Evolutionary conservation across 2,888 invertebrate species (phyloP).

Genomic region (Nasonia oneida): DNA sequence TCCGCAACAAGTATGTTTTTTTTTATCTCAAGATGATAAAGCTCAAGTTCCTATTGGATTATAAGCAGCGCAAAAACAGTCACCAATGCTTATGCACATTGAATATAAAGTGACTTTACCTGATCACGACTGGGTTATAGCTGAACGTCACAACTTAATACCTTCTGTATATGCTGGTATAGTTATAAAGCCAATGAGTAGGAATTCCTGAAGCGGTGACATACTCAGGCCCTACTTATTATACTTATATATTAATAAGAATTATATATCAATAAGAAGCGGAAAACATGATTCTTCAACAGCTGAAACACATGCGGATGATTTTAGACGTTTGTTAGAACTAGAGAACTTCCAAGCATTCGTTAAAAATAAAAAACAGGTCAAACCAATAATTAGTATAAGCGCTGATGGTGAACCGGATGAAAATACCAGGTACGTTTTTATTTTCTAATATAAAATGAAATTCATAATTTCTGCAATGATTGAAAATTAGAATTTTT

Average conservation of each 20-base stretch:
- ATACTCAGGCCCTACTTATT: slow-evolving; percentile 75
- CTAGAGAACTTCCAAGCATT: slow-evolving; percentile 36
- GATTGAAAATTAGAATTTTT: neutral
- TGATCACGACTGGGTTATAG: slow-evolving; percentile 73
- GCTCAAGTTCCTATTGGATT: slow-evolving; percentile 73
- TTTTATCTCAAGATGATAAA: slow-evolving; percentile 70
- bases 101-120: slow-evolving; percentile 67
- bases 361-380: neutral
- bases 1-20: neutral
- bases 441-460: neutral
- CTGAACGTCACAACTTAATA: slow-evolving; percentile 71
- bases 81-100: slow-evolving; percentile 70
- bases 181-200: slow-evolving; percentile 65
- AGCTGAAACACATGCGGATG: slow-evolving; percentile 67
- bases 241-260: slow-evolving; percentile 65
- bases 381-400: slow-evolving; percentile 42
- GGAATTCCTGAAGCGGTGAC: slow-evolving; percentile 71
- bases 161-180: slow-evolving; percentile 72
- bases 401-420: slow-evolving; percentile 23
- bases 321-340: slow-evolving; percentile 50
- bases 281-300: slow-evolving; percentile 69
- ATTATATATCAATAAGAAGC: slow-evolving; percentile 66
- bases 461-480: neutral
- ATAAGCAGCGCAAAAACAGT: slow-evolving; percentile 75
- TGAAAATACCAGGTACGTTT: slow-evolving; percentile 30